Evolutionary conservation across 2,888 invertebrate genomes (phyloP).

Genomic region (Heliconius cydno): DNA sequence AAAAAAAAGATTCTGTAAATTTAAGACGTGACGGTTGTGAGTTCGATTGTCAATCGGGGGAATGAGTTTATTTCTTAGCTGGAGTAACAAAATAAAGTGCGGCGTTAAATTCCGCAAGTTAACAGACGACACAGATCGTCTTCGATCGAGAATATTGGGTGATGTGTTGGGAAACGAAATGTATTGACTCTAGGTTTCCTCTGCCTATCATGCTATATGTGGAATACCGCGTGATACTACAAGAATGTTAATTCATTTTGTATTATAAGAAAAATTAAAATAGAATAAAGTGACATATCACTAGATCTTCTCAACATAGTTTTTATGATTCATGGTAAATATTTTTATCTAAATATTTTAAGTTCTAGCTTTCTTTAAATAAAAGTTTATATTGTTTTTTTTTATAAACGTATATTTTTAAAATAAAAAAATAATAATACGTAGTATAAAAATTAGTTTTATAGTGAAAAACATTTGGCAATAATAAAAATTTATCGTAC

Average conservation of each 20-base stretch:
- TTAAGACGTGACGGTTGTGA: neutral
- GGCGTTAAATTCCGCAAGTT: neutral
- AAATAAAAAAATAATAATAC: neutral
- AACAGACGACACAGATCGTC: too few species aligned
- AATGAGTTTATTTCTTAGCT: neutral
- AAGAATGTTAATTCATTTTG: too few species aligned
- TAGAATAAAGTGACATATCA: too few species aligned
- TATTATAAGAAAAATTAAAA: too few species aligned
- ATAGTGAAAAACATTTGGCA: neutral
- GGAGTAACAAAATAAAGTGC: neutral
- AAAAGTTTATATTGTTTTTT: too few species aligned
- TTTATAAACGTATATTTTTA: too few species aligned
- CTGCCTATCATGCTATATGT: too few species aligned
- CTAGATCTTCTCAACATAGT: too few species aligned
- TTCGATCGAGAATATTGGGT: neutral
- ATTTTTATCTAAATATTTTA: too few species aligned
- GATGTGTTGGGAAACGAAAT: neutral
- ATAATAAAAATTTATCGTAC: constrained; percentile 1
- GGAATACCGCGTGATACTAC: too few species aligned
- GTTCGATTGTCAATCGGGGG: neutral
- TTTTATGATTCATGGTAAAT: too few species aligned
- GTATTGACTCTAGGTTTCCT: neutral
- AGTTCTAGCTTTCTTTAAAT: too few species aligned
- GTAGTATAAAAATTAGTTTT: neutral
- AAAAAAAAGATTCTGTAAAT: neutral